Percentiles rank a stretch among this genome's conserved stretches.
Evolutionary conservation across 2,797 vertebrate species (phyloP).

Genomic region (Fringilla coelebs): DNA sequence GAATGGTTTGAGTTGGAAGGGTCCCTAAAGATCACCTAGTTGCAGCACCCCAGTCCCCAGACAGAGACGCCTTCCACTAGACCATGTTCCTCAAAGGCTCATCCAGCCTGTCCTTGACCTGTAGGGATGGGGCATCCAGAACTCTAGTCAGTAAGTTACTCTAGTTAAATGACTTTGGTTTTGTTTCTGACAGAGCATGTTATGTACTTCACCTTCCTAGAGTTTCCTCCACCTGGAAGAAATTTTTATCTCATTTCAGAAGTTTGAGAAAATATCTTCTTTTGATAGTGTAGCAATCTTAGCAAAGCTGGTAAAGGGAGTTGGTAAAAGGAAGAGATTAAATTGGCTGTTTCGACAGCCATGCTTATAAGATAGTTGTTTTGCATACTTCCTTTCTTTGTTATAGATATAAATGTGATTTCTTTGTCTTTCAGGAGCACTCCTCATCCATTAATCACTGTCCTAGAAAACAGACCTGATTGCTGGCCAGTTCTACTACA

Average conservation of each 20-base stretch:
- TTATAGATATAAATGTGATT: not conserved
- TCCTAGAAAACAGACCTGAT: conserved; percentile 89
- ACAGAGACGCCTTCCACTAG: not conserved
- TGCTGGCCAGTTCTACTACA: conserved; percentile 89
- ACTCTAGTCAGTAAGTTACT: not conserved
- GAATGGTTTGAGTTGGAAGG: not conserved
- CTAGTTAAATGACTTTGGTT: not conserved
- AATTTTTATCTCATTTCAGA: not conserved
- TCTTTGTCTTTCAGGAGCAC: conserved; percentile 77
- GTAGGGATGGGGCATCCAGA: not conserved
- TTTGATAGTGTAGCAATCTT: not conserved
- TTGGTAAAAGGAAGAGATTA: not conserved
- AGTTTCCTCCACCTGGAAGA: not conserved
- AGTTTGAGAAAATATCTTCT: not conserved
- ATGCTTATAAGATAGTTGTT: not conserved
- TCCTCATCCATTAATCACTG: conserved; percentile 89
- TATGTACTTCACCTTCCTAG: not conserved
- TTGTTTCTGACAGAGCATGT: not conserved
- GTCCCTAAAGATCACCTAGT: not conserved
- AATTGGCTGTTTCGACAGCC: not conserved
- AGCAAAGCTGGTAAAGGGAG: not conserved
- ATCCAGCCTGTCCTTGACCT: not conserved
- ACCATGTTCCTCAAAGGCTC: not conserved
- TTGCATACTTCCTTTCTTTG: not conserved
- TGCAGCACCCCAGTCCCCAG: not conserved